Evolutionary conservation across 2,797 vertebrate species (phyloP).

Genomic region (Chaenodraco wilsoni): DNA sequence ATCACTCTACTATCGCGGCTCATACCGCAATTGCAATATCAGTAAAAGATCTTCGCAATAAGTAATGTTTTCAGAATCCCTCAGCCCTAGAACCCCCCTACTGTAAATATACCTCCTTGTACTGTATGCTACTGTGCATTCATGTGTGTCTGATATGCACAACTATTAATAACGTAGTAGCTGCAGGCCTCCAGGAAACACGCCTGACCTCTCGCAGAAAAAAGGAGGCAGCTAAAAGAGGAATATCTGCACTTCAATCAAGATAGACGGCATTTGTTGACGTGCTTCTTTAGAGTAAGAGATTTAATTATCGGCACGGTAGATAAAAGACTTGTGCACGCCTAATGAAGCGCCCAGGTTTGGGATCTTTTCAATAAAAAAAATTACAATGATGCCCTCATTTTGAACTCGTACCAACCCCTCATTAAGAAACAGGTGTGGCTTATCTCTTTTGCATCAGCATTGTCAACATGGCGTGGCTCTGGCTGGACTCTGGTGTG

Average conservation of each 20-base stretch:
- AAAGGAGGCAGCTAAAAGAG: background rate
- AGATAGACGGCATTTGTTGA: background rate
- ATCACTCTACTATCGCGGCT: too few species aligned
- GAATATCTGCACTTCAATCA: background rate
- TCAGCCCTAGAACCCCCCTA: too few species aligned
- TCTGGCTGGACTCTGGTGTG: background rate
- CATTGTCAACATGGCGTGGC: background rate
- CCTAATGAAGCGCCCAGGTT: background rate
- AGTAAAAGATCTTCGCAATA: too few species aligned
- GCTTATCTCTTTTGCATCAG: background rate
- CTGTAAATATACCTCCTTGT: background rate
- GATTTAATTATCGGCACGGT: too few species aligned
- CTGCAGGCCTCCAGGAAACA: background rate
- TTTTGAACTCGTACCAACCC: background rate
- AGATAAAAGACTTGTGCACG: background rate
- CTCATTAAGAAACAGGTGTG: background rate
- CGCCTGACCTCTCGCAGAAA: background rate
- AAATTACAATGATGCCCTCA: background rate
- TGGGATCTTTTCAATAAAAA: background rate
- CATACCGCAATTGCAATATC: too few species aligned
- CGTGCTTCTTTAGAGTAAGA: background rate
- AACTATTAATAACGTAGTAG: background rate
- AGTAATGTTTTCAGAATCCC: too few species aligned
- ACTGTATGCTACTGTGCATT: background rate
- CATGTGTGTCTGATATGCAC: conserved; percentile 6